These are phyloP conservation scores for Carassius gibelio DNA, from an alignment of 2,113 vertebrate genomes.

Conservation along the genomic window DNA sequence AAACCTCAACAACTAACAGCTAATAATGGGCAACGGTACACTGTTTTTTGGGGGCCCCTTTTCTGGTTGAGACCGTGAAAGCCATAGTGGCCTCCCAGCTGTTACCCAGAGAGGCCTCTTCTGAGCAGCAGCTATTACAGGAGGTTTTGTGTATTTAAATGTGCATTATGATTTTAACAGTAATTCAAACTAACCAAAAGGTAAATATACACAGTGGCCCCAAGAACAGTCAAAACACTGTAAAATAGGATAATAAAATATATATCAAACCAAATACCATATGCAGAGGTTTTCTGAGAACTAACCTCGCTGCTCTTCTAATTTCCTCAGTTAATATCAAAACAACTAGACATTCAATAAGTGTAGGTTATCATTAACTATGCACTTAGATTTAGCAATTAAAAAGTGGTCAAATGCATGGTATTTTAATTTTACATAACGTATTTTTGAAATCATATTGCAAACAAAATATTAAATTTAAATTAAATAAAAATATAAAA, in stretches of 20 bases:
- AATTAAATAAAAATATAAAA: too few relatives aligned
- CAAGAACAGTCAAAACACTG: background rate
- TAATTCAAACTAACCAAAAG: background rate
- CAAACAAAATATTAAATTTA: too few relatives aligned
- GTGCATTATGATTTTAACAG: background rate
- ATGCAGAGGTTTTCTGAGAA: background rate
- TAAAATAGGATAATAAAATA: background rate
- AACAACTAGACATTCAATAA: background rate
- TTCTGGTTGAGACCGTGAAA: slow-evolving; percentile 1
- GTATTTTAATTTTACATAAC: too few relatives aligned
- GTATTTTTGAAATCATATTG: too few relatives aligned
- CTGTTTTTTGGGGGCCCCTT: slow-evolving; percentile 10
- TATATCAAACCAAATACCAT: background rate
- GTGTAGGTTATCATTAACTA: background rate
- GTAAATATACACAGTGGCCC: background rate
- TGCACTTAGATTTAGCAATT: background rate
- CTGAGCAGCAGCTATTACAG: background rate
- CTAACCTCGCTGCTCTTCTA: background rate
- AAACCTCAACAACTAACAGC: slow-evolving; percentile 35
- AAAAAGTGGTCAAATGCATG: background rate
- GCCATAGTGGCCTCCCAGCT: slow-evolving; percentile 36
- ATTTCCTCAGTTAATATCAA: background rate
- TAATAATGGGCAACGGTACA: slow-evolving; percentile 34
- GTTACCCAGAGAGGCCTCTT: background rate
- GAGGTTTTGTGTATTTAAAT: background rate